Percentiles rank a stretch among this genome's conserved stretches.
phyloP scores from a whole-genome alignment of 2,797 vertebrate species.

The Characodon lateralis region DNA sequence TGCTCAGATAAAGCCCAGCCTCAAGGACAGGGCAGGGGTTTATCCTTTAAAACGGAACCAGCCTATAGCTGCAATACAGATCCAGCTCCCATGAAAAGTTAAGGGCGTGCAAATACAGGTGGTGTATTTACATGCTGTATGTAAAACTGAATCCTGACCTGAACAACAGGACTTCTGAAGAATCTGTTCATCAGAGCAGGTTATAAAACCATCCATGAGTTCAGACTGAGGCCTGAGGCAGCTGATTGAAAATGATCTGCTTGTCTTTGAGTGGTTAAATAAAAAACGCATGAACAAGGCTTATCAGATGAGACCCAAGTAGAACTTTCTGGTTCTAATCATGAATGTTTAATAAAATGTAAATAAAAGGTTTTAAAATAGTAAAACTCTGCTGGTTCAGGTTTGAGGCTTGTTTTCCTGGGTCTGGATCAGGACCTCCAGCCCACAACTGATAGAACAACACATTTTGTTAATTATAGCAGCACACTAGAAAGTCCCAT shows the following conservation, averaged over 20 bases:
- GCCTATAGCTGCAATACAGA: constrained; percentile 32
- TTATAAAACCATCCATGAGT: too few species aligned
- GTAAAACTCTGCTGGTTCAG: not conserved
- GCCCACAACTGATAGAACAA: not conserved
- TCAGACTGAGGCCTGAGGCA: not conserved
- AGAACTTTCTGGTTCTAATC: not conserved
- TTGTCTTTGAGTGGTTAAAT: too few species aligned
- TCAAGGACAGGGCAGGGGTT: constrained; percentile 68
- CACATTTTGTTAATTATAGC: not conserved
- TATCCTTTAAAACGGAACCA: constrained; percentile 65
- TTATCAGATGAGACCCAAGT: not conserved
- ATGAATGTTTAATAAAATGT: not conserved
- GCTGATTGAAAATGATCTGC: too few species aligned
- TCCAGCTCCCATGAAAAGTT: constrained; percentile 23
- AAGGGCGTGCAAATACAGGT: not conserved
- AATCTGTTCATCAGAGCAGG: not conserved
- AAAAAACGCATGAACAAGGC: too few species aligned
- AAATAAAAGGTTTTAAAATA: not conserved
- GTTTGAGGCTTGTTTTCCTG: not conserved
- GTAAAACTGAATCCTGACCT: not conserved
- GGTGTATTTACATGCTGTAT: not conserved
- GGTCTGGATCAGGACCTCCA: too few species aligned
- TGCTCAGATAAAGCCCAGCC: constrained; percentile 68
- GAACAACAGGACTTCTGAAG: not conserved
- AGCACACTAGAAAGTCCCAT: not conserved